Percentiles rank a stretch among this genome's conserved stretches.
Evolutionary conservation across 2,888 invertebrate genomes (phyloP).

Genomic region (Lamellibrachia satsuma): DNA sequence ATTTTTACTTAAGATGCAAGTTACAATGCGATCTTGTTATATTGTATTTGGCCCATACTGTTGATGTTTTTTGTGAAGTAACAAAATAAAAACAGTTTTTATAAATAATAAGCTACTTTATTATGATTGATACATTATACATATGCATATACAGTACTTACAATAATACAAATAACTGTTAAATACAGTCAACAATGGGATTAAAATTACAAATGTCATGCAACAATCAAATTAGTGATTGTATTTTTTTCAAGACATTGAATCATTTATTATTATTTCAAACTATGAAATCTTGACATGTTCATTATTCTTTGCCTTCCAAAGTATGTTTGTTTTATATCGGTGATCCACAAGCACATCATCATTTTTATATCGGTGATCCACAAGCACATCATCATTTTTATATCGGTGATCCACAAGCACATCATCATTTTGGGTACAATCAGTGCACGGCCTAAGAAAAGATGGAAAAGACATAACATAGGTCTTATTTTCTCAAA

Average conservation of each 20-base stretch:
- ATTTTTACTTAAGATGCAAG: not conserved
- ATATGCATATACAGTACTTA: not conserved
- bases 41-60: not conserved
- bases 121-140: not conserved
- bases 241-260: not conserved
- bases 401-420: too few relatives aligned
- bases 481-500: too few relatives aligned
- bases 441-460: too few relatives aligned
- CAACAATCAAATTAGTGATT: not conserved
- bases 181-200: not conserved
- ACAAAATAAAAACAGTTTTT: not conserved
- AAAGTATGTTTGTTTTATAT: not conserved
- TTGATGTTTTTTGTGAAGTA: not conserved
- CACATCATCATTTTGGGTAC: too few relatives aligned
- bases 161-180: not conserved
- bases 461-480: too few relatives aligned
- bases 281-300: not conserved
- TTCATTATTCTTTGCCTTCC: not conserved
- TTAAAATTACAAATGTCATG: not conserved
- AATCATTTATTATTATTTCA: not conserved
- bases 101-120: constrained; percentile 17
- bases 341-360: too few relatives aligned
- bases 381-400: too few relatives aligned
- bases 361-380: too few relatives aligned
- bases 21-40: not conserved